These are phyloP conservation scores for Parnassius apollo DNA, from an alignment of 2,888 invertebrate species.

Conservation along the genomic window DNA sequence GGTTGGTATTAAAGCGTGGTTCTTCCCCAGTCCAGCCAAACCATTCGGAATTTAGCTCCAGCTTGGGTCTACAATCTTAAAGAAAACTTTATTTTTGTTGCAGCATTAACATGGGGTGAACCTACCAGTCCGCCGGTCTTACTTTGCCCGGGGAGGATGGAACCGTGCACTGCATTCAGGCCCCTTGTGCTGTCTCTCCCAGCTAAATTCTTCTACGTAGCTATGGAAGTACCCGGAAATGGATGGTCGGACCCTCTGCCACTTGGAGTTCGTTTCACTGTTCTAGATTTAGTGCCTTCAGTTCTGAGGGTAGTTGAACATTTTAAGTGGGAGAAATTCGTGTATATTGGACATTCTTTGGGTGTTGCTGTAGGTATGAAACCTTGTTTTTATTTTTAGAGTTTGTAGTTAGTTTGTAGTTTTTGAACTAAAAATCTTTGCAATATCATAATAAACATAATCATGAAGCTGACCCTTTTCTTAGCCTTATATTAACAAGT, in stretches of 20 bases:
- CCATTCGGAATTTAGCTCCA: too few species aligned
- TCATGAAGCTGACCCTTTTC: too few species aligned
- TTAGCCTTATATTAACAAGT: too few species aligned
- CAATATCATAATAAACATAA: too few species aligned
- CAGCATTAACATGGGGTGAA: conserved; percentile 82
- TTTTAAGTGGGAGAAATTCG: conserved; percentile 60
- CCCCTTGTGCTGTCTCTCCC: conserved; percentile 77
- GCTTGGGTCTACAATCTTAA: too few species aligned
- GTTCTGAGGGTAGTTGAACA: conserved; percentile 58
- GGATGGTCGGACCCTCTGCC: conserved; percentile 81
- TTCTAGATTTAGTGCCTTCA: conserved; percentile 59
- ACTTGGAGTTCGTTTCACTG: conserved; percentile 57
- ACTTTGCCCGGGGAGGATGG: conserved; percentile 81
- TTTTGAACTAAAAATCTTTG: too few species aligned
- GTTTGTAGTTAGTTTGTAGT: too few species aligned
- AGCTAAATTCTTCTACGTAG: conserved; percentile 58
- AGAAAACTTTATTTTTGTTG: conserved; percentile 29
- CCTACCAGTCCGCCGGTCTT: conserved; percentile 72
- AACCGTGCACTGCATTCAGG: conserved; percentile 82
- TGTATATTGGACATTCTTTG: conserved; percentile 41
- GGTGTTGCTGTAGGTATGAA: conserved; percentile 19
- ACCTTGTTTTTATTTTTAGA: too few species aligned
- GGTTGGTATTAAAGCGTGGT: too few species aligned
- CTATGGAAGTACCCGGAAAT: conserved; percentile 82
- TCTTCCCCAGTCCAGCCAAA: too few species aligned